These are phyloP conservation scores for Encarsia formosa DNA, from an alignment of 2,888 invertebrate genomes.

Conservation along the genomic window DNA sequence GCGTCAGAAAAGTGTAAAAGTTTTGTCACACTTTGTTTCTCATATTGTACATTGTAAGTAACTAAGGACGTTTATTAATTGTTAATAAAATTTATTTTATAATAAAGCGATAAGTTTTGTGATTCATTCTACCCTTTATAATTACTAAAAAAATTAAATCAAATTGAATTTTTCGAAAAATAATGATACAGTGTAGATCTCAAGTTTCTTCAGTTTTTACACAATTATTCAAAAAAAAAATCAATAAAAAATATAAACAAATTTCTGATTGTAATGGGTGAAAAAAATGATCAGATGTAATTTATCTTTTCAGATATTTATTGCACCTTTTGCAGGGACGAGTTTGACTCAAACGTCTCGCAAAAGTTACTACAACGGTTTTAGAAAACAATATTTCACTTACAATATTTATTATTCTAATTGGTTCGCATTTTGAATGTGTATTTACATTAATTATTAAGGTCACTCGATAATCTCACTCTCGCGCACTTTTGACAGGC, in stretches of 20 bases:
- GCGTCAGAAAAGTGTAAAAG: slow-evolving; percentile 2
- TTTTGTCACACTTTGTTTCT: slow-evolving; percentile 12
- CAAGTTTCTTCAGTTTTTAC: no score
- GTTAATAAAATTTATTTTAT: slow-evolving; percentile 29
- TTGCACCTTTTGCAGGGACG: slow-evolving; percentile 22
- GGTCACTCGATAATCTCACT: slow-evolving; percentile 23
- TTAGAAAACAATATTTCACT: slow-evolving; percentile 21
- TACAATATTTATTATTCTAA: slow-evolving; percentile 11
- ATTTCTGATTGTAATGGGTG: neutral
- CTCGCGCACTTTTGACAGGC: slow-evolving; percentile 15
- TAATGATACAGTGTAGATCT: no score
- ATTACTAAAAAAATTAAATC: no score
- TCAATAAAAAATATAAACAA: slow-evolving; percentile 1
- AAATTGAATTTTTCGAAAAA: no score
- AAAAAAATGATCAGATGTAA: slow-evolving; percentile 24
- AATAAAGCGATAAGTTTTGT: neutral
- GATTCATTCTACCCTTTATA: no score
- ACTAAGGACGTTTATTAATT: slow-evolving; percentile 24
- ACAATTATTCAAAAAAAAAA: no score
- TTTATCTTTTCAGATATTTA: slow-evolving; percentile 29
- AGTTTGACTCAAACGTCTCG: slow-evolving; percentile 23
- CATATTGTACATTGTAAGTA: slow-evolving; percentile 22
- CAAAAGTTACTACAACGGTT: slow-evolving; percentile 22
- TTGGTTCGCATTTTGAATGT: slow-evolving; percentile 10
- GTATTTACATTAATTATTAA: slow-evolving; percentile 23